Base-by-base conservation (phyloP, 1,140 invertebrate genomes). In the Pogonomyrmex californicus region DNA sequence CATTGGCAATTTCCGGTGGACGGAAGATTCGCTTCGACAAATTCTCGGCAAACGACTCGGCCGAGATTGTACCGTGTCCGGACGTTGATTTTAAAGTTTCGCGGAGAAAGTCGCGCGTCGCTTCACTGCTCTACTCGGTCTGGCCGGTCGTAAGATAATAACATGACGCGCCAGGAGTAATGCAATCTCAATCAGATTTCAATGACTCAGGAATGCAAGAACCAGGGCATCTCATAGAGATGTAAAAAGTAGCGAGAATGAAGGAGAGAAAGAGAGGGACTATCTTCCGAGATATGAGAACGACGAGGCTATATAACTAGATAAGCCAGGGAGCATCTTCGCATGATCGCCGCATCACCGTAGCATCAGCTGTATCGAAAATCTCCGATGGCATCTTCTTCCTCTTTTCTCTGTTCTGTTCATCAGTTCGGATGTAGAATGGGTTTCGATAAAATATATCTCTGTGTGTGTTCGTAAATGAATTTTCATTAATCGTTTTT, bases 161-260 rank as follows among this genome's bases (percentile, higher is more conserved):
- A 82, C 14, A 30, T 33, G 79, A 38, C 14, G 5, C 14, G 63
- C 49, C 23, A 65, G 5, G 44, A 79, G 30, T 83, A 88, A 88
- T 30, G 79, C 47, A 77, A 88, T 88, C 77, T 78, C 65, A 73
- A 89, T 88, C 38, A 65, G 70, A 49, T 60, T 78, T 68, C 88
- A 86, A 68, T 62, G 54, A 49, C 6, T 49, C 70, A 66, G 47
- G 66, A 78, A 56, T 6, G 47, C 23, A 51, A 41, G 49, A 70
- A 70, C 1, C n/a, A 3, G 17, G n/a, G 14, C n/a, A n/a, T 41
- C 12, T 30, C 33, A 73, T 78, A 44, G 62, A 88, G 38, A 75
- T 23, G 30, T 44, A 56, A 86, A 30, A 17, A 66, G 7, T 5
- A 38, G 38, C 47, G 12, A 49, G 23, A 66, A 51, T 38, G 51